A percentile compares a stretch with the other conserved stretches of the same genome.
phyloP scores from a whole-genome alignment of 2,113 vertebrate genomes.

The Chloroceryle aenea region DNA sequence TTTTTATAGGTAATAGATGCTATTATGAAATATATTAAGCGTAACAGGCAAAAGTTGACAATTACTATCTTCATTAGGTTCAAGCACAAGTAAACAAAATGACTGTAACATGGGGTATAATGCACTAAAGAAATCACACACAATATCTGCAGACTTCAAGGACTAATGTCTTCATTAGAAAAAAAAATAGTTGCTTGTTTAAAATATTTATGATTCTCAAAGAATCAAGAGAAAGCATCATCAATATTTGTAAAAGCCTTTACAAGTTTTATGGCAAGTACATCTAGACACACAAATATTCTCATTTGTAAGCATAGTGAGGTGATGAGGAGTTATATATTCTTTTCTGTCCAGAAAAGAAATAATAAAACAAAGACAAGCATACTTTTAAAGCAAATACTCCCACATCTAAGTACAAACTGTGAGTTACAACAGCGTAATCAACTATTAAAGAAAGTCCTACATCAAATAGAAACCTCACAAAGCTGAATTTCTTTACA shows the following conservation, averaged over 20 bases:
- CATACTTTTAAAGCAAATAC: constrained; percentile 1
- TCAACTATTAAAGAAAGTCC: background rate
- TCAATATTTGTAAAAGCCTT: background rate
- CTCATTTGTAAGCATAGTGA: background rate
- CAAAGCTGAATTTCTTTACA: background rate
- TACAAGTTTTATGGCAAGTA: background rate
- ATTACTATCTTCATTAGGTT: background rate
- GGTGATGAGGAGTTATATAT: background rate
- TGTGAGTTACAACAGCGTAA: background rate
- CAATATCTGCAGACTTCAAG: background rate
- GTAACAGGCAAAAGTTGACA: background rate
- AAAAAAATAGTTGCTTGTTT: background rate
- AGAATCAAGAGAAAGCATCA: background rate
- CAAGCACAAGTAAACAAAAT: background rate
- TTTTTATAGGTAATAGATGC: background rate
- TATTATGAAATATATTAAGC: background rate
- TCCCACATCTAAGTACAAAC: background rate
- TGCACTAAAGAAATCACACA: background rate
- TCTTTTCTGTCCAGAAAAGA: background rate
- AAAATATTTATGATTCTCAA: background rate
- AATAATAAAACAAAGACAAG: constrained; percentile 2
- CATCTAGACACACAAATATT: background rate
- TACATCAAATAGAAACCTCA: background rate
- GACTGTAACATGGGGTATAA: background rate
- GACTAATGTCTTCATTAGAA: background rate